Conservation (phyloP, 2,888 invertebrate genomes). For the Catocala sponsa region DNA sequence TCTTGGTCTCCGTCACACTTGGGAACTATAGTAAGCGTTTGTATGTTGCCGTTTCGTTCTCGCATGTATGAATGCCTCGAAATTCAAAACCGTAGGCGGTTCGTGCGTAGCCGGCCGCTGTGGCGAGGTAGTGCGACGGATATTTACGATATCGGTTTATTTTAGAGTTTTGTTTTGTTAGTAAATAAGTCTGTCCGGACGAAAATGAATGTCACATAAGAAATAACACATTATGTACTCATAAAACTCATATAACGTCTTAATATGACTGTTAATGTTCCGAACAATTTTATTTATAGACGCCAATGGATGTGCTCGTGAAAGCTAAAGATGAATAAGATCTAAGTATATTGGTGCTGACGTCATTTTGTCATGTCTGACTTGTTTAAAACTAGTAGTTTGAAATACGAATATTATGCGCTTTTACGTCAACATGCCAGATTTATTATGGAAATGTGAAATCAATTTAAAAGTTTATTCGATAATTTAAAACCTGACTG, state of each 20-base stretch:
- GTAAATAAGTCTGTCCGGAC: conserved; percentile 66
- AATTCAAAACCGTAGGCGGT: conserved; percentile 82
- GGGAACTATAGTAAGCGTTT: conserved; percentile 10
- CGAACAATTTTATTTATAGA: conserved; percentile 33
- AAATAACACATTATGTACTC: conserved; percentile 22
- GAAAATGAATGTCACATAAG: conserved; percentile 34
- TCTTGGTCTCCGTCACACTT: conserved; percentile 59
- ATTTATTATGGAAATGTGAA: conserved; percentile 11
- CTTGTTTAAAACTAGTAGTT: conserved; percentile 16
- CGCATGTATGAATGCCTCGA: conserved; percentile 78
- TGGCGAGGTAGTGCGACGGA: conserved; percentile 58
- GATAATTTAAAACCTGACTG: not conserved
- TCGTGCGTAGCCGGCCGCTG: conserved; percentile 75
- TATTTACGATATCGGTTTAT: conserved; percentile 68
- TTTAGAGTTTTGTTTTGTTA: conserved; percentile 71
- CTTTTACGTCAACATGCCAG: conserved; percentile 4
- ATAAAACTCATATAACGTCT: conserved; percentile 14
- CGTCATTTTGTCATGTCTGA: conserved; percentile 42
- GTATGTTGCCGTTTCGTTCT: conserved; percentile 59
- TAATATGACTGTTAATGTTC: conserved; percentile 8
- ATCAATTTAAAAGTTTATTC: conserved; percentile 10
- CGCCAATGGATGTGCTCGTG: conserved; percentile 11
- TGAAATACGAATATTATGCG: conserved; percentile 15
- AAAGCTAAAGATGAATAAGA: conserved; percentile 20
- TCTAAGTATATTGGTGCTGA: conserved; percentile 27